Evolutionary conservation across 2,888 invertebrate species (phyloP).

Genomic region (Lithophane ornitopus): DNA sequence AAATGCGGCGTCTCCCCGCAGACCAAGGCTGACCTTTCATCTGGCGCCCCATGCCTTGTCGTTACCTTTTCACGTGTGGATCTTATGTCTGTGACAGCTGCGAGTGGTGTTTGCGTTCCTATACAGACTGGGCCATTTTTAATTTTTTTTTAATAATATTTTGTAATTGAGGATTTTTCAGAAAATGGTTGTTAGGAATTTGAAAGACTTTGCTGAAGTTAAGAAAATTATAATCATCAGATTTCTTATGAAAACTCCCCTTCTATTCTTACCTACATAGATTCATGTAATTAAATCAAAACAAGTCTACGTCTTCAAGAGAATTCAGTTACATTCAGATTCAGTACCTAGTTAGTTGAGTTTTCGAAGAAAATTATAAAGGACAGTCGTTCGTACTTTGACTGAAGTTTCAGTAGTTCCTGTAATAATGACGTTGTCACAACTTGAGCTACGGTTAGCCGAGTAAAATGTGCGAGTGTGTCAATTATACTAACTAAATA

Average conservation of each 20-base stretch:
- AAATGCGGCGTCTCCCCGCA: neutral
- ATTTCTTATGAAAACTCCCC: too few relatives aligned
- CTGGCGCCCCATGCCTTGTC: too few relatives aligned
- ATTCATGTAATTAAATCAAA: constrained; percentile 17
- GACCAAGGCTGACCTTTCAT: neutral
- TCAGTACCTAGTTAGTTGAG: constrained; percentile 24
- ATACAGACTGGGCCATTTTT: too few relatives aligned
- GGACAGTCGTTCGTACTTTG: constrained; percentile 14
- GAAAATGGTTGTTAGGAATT: too few relatives aligned
- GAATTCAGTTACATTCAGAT: constrained; percentile 33
- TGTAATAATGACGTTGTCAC: constrained; percentile 33
- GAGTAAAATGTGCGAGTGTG: neutral
- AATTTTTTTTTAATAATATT: too few relatives aligned
- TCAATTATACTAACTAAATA: neutral
- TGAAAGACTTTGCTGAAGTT: too few relatives aligned
- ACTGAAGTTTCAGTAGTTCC: constrained; percentile 34
- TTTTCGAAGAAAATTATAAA: constrained; percentile 38
- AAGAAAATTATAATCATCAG: too few relatives aligned
- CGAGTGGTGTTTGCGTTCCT: neutral
- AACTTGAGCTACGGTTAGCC: constrained; percentile 18
- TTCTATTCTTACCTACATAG: neutral
- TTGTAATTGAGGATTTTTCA: neutral
- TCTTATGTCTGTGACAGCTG: neutral
- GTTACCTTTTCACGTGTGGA: too few relatives aligned
- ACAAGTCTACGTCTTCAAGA: neutral